These are phyloP conservation scores for Theristicus caerulescens DNA, from an alignment of 2,113 vertebrate genomes.

Conservation along the genomic window DNA sequence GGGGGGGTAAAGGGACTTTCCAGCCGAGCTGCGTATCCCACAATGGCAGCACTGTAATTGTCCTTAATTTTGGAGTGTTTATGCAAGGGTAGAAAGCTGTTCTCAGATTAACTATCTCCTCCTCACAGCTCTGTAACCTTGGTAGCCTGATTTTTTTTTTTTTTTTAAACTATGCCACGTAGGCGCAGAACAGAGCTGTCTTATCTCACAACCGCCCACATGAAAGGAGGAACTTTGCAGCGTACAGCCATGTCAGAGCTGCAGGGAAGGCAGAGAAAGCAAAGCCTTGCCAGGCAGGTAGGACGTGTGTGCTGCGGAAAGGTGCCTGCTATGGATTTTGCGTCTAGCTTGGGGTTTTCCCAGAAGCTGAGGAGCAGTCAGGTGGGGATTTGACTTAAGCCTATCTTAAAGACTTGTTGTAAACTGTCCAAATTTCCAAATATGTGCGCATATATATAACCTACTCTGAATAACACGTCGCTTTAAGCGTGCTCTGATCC, in stretches of 20 bases:
- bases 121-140: not conserved
- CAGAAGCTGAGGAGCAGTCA: not conserved
- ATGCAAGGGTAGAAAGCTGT: not conserved
- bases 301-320: not conserved
- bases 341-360: not conserved
- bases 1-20: not conserved
- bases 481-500: not conserved
- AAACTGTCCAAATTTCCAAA: not conserved
- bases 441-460: accelerated
- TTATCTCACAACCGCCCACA: not conserved
- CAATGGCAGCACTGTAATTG: not conserved
- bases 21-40: not conserved
- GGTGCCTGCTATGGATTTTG: not conserved
- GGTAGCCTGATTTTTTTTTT: not conserved
- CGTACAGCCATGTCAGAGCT: not conserved
- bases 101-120: not conserved
- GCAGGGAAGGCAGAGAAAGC: not conserved
- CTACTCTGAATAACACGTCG: accelerated
- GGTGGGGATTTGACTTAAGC: not conserved
- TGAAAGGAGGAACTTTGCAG: not conserved
- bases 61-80: not conserved
- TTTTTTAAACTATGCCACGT: not conserved
- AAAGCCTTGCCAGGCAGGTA: not conserved
- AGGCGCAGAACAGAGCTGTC: not conserved
- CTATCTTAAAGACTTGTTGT: not conserved